Percentiles rank a stretch among this genome's conserved stretches.
Evolutionary conservation across 2,113 vertebrate genomes (phyloP).

Genomic region (Salvelinus sp.): DNA sequence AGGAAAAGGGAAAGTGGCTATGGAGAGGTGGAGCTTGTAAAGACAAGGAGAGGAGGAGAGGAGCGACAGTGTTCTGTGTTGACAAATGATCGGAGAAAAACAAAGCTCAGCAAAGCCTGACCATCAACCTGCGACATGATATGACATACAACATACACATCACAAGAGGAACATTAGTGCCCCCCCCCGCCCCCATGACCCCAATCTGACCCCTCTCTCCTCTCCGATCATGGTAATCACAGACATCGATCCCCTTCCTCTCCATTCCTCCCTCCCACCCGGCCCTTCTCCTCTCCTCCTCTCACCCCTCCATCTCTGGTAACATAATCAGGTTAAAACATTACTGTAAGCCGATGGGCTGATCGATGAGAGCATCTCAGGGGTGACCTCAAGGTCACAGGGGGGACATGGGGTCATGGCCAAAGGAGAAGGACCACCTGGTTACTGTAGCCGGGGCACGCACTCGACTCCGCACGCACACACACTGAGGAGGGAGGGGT

Average conservation of each 20-base stretch:
- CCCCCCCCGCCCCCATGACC: background rate
- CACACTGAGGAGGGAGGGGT: no score
- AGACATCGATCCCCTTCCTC: conserved; percentile 1
- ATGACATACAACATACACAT: background rate
- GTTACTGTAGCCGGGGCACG: no score
- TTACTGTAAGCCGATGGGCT: conserved; percentile 48
- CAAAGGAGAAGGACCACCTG: background rate
- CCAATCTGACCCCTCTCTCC: background rate
- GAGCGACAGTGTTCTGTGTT: conserved; percentile 1
- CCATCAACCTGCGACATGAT: background rate
- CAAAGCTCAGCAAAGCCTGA: background rate
- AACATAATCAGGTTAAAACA: conserved; percentile 51
- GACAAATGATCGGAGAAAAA: background rate
- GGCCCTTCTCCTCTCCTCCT: background rate
- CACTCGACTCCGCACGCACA: no score
- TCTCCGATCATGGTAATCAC: conserved; percentile 14
- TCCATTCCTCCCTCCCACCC: no score
- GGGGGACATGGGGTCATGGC: background rate
- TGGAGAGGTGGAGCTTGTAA: background rate
- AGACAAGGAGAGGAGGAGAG: conserved; percentile 3
- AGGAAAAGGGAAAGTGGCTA: background rate
- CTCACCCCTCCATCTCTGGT: conserved; percentile 22
- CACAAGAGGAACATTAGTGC: background rate
- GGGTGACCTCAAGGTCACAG: conserved; percentile 23
- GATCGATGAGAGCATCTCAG: conserved; percentile 39